These are phyloP conservation scores for Pandemis cinnamomeana DNA, from an alignment of 2,888 invertebrate genomes.

Conservation along the genomic window DNA sequence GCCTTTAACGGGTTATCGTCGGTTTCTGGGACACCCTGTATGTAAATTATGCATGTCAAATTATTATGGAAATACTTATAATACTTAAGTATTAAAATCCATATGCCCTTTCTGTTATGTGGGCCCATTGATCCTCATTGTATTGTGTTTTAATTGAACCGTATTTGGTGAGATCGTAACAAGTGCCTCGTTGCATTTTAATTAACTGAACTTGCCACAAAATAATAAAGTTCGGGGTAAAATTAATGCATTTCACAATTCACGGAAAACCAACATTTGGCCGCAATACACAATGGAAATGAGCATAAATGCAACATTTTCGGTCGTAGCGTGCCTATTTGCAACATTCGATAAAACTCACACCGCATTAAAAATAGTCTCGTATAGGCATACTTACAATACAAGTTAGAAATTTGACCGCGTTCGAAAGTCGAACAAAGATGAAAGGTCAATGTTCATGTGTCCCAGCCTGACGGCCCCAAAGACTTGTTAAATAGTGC, in stretches of 20 bases:
- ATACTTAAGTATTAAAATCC: too few relatives aligned
- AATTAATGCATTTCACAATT: constrained; percentile 19
- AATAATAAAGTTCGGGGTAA: constrained; percentile 24
- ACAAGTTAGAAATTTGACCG: neutral
- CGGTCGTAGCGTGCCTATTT: neutral
- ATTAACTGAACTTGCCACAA: constrained; percentile 27
- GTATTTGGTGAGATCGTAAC: constrained; percentile 8
- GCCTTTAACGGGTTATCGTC: too few relatives aligned
- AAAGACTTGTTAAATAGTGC: constrained; percentile 2
- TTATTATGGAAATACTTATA: too few relatives aligned
- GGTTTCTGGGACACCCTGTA: too few relatives aligned
- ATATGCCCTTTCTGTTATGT: neutral
- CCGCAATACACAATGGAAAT: constrained; percentile 20
- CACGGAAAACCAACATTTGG: constrained; percentile 27
- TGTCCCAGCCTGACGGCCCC: neutral
- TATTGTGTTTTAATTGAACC: neutral
- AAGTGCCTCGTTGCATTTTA: constrained; percentile 10
- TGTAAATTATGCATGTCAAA: too few relatives aligned
- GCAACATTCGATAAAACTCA: neutral
- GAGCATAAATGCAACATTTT: constrained; percentile 10
- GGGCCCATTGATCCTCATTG: neutral
- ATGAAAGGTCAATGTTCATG: constrained; percentile 25
- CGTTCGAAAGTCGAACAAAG: constrained; percentile 23
- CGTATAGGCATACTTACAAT: too few relatives aligned
- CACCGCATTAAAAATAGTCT: neutral